Percentiles rank a stretch among this genome's conserved stretches.
Conservation (phyloP, 2,888 invertebrate genomes). For the Diabrotica balteata region DNA sequence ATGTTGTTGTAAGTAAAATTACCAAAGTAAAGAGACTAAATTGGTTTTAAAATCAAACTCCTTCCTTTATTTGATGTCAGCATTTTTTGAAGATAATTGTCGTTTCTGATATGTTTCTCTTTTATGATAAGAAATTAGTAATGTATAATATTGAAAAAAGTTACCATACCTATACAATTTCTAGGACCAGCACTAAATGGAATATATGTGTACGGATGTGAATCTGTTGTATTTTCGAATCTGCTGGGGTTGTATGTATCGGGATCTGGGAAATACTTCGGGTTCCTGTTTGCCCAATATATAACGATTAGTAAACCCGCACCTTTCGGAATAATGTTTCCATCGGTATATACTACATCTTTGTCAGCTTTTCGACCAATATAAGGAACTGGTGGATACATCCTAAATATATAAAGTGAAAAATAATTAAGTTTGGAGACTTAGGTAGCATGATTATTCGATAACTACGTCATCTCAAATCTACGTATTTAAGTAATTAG, state of each 20-base stretch:
- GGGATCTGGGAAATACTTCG: constrained; percentile 64
- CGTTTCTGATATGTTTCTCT: no score
- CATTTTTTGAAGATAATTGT: no score
- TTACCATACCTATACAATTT: constrained; percentile 65
- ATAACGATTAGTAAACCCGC: constrained; percentile 59
- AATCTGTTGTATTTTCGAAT: constrained; percentile 58
- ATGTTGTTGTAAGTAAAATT: no score
- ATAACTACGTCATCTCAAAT: no score
- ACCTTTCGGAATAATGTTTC: constrained; percentile 52
- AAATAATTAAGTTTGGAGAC: no score
- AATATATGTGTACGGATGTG: constrained; percentile 63
- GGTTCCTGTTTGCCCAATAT: constrained; percentile 62
- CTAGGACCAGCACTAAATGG: constrained; percentile 72
- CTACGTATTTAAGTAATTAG: no score
- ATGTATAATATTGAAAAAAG: no score
- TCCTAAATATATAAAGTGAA: not conserved
- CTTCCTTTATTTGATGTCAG: no score
- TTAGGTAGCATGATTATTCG: no score
- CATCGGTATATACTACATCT: constrained; percentile 37
- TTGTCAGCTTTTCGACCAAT: constrained; percentile 6
- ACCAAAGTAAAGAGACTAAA: no score
- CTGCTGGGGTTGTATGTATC: constrained; percentile 65
- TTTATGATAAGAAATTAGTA: no score
- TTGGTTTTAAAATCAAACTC: no score
- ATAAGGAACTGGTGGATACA: constrained; percentile 33